Evolutionary conservation across 2,797 vertebrate genomes (phyloP).

Genomic region (Natrix natrix): DNA sequence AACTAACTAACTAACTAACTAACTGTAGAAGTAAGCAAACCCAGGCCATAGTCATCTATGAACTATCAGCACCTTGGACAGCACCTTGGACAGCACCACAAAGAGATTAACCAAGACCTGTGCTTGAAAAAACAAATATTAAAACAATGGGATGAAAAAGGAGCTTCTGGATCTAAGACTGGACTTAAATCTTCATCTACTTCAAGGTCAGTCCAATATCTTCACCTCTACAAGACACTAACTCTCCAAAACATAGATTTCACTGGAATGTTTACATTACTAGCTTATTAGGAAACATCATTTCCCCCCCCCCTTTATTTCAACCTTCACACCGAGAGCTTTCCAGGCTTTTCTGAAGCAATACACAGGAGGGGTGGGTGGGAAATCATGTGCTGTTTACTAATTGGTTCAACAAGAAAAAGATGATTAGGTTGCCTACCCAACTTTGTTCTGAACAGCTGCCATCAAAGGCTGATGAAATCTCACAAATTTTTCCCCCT

Average conservation of each 20-base stretch:
- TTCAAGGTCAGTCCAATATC: background rate
- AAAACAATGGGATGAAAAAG: too few relatives aligned
- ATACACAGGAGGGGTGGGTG: constrained; percentile 16
- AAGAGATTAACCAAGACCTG: background rate
- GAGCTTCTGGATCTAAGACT: background rate
- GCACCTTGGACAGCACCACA: background rate
- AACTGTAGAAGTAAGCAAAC: background rate
- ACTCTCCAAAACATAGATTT: constrained; percentile 1
- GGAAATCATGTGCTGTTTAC: constrained; percentile 25
- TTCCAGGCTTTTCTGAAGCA: constrained; percentile 38
- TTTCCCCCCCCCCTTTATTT: background rate
- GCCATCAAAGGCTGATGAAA: constrained; percentile 27
- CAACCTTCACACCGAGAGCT: constrained; percentile 17
- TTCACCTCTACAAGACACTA: background rate
- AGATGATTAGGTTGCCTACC: constrained; percentile 28
- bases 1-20: background rate
- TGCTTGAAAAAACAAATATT: background rate
- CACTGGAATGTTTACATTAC: constrained; percentile 16
- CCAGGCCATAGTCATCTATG: background rate
- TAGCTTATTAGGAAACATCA: constrained; percentile 1
- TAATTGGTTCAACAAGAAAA: constrained; percentile 48
- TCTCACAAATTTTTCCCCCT: background rate
- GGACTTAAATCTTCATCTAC: background rate
- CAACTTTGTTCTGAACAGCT: constrained; percentile 47
- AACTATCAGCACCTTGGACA: background rate